A percentile compares a stretch with the other conserved stretches of the same genome.
Evolutionary conservation across 2,797 vertebrate genomes (phyloP).

Genomic region (Melanotaenia boesemani): DNA sequence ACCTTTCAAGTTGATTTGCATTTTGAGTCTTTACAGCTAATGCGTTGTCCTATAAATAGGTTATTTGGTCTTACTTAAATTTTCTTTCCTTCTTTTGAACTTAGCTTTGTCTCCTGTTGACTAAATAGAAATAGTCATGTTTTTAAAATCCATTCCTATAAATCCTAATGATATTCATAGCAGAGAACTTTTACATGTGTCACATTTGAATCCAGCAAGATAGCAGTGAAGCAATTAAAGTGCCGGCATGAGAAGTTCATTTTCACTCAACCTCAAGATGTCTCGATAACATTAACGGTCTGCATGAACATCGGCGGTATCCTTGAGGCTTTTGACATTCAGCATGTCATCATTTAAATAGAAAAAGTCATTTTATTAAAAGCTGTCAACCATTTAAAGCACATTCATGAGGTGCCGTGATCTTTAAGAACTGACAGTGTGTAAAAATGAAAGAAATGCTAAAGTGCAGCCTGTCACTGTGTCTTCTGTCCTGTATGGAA

Average conservation of each 20-base stretch:
- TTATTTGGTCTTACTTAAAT: background rate
- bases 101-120: background rate
- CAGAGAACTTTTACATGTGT: background rate
- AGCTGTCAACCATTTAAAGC: constrained; percentile 11
- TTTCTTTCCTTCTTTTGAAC: background rate
- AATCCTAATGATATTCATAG: background rate
- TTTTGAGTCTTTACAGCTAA: background rate
- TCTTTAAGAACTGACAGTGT: background rate
- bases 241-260: background rate
- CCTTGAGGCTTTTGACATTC: background rate
- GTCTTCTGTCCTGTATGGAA: too few species aligned
- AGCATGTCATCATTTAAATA: background rate
- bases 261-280: background rate
- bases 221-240: background rate
- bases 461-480: too few species aligned
- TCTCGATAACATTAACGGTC: background rate
- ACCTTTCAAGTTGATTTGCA: background rate
- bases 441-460: background rate
- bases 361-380: constrained; percentile 4
- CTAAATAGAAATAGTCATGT: background rate
- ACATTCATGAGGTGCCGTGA: constrained; percentile 1
- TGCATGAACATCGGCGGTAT: background rate
- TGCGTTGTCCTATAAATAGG: background rate
- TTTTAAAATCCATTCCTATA: background rate
- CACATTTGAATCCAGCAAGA: background rate